phyloP scores from a whole-genome alignment of 2,797 vertebrate species.

The Numenius phaeopus region DNA sequence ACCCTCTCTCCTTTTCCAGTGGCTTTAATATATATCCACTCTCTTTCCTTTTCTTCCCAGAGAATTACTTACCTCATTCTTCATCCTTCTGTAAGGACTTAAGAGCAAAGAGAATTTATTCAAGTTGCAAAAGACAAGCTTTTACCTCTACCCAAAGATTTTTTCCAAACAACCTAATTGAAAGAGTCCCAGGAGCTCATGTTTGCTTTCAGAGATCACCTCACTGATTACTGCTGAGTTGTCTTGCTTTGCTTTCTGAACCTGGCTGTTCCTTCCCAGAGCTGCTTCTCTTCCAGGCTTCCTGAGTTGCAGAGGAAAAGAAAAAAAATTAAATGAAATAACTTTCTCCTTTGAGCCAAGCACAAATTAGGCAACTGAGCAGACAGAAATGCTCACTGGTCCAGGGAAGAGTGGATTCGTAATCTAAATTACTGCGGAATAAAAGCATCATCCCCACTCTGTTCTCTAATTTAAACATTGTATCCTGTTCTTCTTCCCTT shows the following conservation, averaged over 20 bases:
- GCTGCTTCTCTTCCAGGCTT: background rate
- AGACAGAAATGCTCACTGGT: background rate
- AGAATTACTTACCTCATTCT: background rate
- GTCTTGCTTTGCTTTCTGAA: background rate
- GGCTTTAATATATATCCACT: background rate
- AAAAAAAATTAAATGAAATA: background rate
- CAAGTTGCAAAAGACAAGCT: background rate
- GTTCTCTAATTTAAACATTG: constrained; percentile 18
- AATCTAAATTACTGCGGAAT: background rate
- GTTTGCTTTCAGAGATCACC: background rate
- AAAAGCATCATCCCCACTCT: background rate
- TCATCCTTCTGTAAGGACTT: background rate
- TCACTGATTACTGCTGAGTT: background rate
- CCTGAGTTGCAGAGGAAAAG: background rate
- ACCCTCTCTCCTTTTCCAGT: background rate
- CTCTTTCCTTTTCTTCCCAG: background rate
- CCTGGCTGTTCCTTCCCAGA: background rate
- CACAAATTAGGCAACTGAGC: background rate
- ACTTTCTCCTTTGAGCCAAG: background rate
- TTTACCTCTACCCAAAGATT: background rate
- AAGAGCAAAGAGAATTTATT: background rate
- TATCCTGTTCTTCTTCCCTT: background rate
- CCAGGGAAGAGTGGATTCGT: background rate
- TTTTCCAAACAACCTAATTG: background rate
- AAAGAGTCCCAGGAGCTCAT: background rate